Evolutionary conservation across 2,113 vertebrate species (phyloP), one percentile per base, ranked within the genome.

Genomic region (Geococcyx californianus): DNA sequence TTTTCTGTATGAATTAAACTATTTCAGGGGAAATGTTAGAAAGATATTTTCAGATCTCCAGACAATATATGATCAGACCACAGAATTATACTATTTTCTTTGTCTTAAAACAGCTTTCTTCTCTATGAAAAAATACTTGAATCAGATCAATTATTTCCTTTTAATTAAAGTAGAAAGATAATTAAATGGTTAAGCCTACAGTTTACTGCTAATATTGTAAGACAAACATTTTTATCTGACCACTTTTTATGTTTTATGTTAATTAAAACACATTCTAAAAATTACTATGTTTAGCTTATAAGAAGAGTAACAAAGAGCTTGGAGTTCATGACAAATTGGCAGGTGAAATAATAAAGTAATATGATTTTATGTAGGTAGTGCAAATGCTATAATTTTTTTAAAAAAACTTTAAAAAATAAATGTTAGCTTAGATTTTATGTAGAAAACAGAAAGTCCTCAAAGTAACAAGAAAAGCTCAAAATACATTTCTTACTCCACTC

Each of bases 1-100:
- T 97, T 97, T 97, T 94, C 81, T 93, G 66, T 96, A 96, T 97
- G 96, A 98, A 98, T 97, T 91, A 97, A 97, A 82, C 60, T 47
- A 84, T 98, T 98, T 97, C 92, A 96, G 87, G 51, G 84, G 36
- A 85, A 92, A 97, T 80, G 60, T 94, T 97, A 92, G 80, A 95
- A 90, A 80, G 78, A 93, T 91, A 90, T 94, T 95, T 93, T 94
- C 91, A 96, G 93, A 95, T 96, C 94, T 95, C 70, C 59, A 94
- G 74, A 97, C 92, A 94, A 94, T 94, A 97, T 93, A 95, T 92
- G 81, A 97, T 81, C 89, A 97, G 89, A 96, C 92, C 96, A 97
- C 89, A 97, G 92, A 95, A 97, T 97, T 96, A 89, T 97, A 96
- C 75, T 89, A 76, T 97, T 98, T 95, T 97, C 86, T 97, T 96